Evolutionary conservation across 2,797 vertebrate species (phyloP), one percentile per base, ranked within the genome.

Genomic region (Hapalemur alaotrensis): DNA sequence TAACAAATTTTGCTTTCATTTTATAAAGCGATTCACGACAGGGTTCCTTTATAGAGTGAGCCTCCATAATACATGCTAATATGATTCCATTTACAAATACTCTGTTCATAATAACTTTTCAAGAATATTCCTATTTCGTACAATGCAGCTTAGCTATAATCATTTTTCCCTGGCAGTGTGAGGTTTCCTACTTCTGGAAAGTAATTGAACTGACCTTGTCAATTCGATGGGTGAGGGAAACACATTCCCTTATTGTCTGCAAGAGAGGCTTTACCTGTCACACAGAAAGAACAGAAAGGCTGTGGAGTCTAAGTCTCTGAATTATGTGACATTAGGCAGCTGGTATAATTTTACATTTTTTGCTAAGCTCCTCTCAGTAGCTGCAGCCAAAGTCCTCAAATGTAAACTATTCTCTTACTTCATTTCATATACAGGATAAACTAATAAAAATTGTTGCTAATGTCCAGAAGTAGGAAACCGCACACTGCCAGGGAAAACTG

Each of bases 1-100:
- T 97, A 96, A 97, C 91, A 97, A 96, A 96, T 83, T 97, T 96
- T 84, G 30, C 89, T 78, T 96, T 79, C 82, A 79, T 78, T 96
- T 91, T 63, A 69, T 92, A 92, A 95, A 96, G 84, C 75, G 46
- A 54, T 93, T 92, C 93, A 73, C 96, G 18, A 32, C 46, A 46
- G 93, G 94, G 67, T 80, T 95, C 38, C 84, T 98, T 95, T 96
- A 69, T 84, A 93, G 75, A 96, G 1, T 10, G 18, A 96, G 91
- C 52, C 76, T 98, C 95, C 48, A 82, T 82, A 93, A 90, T 80
- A 93, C 86, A 88, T 73, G 89, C 91, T 97, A 96, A 97, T 93
- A 93, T 50, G 73, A 87, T 87, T 82, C 95, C 94, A 90, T 87
- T 97, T 96, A 94, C 96, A 97, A 96, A 94, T 48, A 69, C 54